A percentile compares a stretch with the other conserved stretches of the same genome.
Conservation (phyloP, 2,797 vertebrate genomes). For the Cryptoprocta ferox region DNA sequence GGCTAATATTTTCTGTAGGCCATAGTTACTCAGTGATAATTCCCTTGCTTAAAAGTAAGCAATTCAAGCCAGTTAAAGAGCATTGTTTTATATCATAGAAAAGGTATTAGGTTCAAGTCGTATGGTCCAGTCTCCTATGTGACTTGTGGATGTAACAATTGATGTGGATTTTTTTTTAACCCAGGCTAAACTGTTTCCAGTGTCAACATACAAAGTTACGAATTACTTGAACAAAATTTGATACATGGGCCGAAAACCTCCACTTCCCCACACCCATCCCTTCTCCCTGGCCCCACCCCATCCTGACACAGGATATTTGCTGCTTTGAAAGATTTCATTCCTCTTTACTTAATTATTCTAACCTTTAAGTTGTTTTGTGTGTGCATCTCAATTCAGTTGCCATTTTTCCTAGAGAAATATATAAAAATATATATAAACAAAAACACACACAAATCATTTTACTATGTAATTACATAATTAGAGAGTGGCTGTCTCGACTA, state of each 20-base stretch:
- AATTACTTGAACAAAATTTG: neutral
- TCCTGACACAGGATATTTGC: neutral
- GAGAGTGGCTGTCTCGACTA: neutral
- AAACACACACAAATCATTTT: neutral
- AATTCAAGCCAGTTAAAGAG: neutral
- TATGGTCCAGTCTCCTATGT: neutral
- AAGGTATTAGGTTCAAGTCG: neutral
- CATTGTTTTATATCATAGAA: neutral
- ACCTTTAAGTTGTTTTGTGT: neutral
- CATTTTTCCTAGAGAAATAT: neutral
- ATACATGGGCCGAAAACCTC: neutral
- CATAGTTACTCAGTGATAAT: neutral
- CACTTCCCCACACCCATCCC: rapidly evolving
- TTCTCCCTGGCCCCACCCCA: rapidly evolving
- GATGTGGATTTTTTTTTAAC: neutral
- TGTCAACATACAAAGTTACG: slow-evolving; percentile 8
- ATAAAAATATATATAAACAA: neutral
- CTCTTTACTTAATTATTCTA: slow-evolving; percentile 17
- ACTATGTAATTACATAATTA: neutral
- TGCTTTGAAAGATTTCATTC: neutral
- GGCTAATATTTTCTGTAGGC: slow-evolving; percentile 36
- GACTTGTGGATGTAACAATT: neutral
- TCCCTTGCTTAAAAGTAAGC: slow-evolving; percentile 54
- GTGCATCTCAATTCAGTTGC: neutral
- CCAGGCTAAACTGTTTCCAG: neutral